Percentiles rank a stretch among this genome's conserved stretches.
Conservation (phyloP, 92 coral and sea anemone species). For the Nematostella vectensis region DNA sequence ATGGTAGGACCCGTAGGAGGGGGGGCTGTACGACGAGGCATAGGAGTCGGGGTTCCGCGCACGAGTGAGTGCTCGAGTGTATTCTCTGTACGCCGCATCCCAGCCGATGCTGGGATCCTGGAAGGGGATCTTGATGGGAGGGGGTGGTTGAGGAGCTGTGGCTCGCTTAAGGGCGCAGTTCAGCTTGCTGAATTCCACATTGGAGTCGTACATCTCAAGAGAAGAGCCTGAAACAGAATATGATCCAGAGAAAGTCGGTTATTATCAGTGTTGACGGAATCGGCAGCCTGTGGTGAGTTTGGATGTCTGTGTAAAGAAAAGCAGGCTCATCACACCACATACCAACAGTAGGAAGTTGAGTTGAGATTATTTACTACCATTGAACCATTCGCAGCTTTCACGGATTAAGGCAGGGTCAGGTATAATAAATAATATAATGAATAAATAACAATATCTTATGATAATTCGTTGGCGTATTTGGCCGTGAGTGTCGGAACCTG, state of each 20-base stretch:
- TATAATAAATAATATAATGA: too few relatives aligned
- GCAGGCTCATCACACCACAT: too few relatives aligned
- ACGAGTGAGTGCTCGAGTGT: constrained; percentile 5
- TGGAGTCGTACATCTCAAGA: constrained; percentile 32
- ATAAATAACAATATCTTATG: too few relatives aligned
- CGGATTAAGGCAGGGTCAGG: too few relatives aligned
- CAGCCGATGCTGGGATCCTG: constrained; percentile 54
- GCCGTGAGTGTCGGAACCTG: too few relatives aligned
- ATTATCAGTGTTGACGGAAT: not conserved
- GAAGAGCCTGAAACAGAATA: constrained; percentile 17
- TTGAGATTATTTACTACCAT: too few relatives aligned
- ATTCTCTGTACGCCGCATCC: constrained; percentile 59
- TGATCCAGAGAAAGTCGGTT: not conserved
- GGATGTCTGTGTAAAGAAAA: too few relatives aligned
- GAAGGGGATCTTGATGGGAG: constrained; percentile 42
- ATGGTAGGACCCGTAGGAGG: not conserved
- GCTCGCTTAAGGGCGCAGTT: constrained; percentile 43
- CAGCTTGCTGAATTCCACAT: constrained; percentile 19
- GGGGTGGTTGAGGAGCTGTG: constrained; percentile 45
- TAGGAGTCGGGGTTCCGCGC: not conserved
- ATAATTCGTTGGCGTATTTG: too few relatives aligned
- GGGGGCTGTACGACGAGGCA: not conserved
- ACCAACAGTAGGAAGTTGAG: too few relatives aligned
- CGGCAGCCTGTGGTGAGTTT: too few relatives aligned
- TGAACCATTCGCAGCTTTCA: too few relatives aligned